Conservation (phyloP, 2,797 vertebrate genomes). For the Etheostoma perlongum region DNA sequence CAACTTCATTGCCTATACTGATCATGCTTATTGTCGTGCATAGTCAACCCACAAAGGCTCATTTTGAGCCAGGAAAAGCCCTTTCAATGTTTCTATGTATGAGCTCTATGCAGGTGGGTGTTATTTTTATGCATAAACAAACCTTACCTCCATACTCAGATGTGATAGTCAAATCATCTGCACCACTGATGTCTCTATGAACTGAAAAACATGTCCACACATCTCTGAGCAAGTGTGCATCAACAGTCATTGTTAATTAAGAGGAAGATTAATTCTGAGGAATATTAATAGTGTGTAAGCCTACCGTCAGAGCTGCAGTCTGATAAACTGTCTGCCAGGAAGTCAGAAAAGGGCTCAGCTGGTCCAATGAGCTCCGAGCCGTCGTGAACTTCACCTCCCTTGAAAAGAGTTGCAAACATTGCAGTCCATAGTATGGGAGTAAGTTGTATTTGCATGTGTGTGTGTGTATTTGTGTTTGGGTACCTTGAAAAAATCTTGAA, state of each 20-base stretch:
- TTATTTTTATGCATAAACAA: not conserved
- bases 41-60: too few species aligned
- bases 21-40: too few species aligned
- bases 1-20: too few species aligned
- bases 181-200: conserved; percentile 87
- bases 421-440: not conserved
- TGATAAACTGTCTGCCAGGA: conserved; percentile 90
- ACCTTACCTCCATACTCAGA: conserved; percentile 91
- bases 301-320: conserved; percentile 95
- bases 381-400: conserved; percentile 96
- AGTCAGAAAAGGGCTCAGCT: conserved; percentile 89
- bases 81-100: not conserved
- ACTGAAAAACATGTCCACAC: conserved; percentile 78
- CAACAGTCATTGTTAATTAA: not conserved
- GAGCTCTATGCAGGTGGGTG: not conserved
- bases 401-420: conserved; percentile 49
- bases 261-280: not conserved
- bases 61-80: too few species aligned
- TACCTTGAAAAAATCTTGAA: conserved; percentile 98
- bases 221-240: conserved; percentile 18
- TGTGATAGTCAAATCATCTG: conserved; percentile 89
- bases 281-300: conserved; percentile 1
- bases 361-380: conserved; percentile 97
- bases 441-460: not conserved
- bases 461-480: not conserved